Base-by-base conservation (phyloP, 2,797 vertebrate genomes). In the Gorsachius magnificus region DNA sequence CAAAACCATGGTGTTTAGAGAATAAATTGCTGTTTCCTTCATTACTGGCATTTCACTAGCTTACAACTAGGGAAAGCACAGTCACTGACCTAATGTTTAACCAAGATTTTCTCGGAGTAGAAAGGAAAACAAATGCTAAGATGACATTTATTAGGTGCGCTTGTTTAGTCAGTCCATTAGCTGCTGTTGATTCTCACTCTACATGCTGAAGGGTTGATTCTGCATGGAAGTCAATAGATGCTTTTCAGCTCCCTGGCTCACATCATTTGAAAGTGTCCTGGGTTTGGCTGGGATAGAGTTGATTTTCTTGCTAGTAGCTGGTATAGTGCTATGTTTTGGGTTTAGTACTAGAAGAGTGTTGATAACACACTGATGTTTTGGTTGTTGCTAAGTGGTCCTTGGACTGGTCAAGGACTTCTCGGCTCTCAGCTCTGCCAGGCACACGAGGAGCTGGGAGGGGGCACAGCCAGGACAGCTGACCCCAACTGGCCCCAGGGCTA, bases 111-210 rank as follows among this genome's bases (percentile, higher is more conserved):
- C 25, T 68, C 41, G 38, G 33, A 93, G 35, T 6, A 54, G 80
- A 54, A 68, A 75, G 57, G 38, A 85, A 90, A 90, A 33, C 61
- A 94, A 92, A 69, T 21, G 29, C 31, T 70, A 53, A 75, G 78
- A 48, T 87, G 83, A 79, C 66, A 79, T 93, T 95, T 94, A 93
- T 89, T 50, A 89, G 69, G 35, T 83, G 82, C 9, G 17, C 31
- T 93, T 69, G 64, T 45, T 71, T 78, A 58, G 50, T 45, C 57
- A 56, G 80, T 57, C 68, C 28, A 15, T 75, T 74, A 54, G 19
- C 68, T 76, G 46, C 76, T 46, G 74, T 68, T 20, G 20, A 33
- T 85, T 76, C 64, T 83, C 10, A 1, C 45, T 61, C 35, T 54
- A 6, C 21, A 2, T 71, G 65, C 68, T 46, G 33, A 71, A 88